Percentiles rank a stretch among this genome's conserved stretches.
phyloP scores from a whole-genome alignment of 2,888 invertebrate genomes.

The Lomographa bimaculata region DNA sequence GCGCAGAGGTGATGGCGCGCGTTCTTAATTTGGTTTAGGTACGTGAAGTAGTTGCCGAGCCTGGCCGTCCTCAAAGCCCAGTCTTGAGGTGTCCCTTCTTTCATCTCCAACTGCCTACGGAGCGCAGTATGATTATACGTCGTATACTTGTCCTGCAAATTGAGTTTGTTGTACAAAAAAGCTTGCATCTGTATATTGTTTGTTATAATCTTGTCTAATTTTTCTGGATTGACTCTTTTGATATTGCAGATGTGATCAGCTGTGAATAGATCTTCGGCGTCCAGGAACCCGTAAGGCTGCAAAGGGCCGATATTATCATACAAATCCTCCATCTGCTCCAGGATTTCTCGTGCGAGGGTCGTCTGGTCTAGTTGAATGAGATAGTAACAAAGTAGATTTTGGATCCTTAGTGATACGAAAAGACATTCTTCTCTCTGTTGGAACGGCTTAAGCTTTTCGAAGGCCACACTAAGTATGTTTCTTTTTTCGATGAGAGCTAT shows the following conservation, averaged over 20 bases:
- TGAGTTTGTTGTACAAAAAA: conserved; percentile 83
- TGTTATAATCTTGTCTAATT: conserved; percentile 82
- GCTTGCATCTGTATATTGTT: conserved; percentile 86
- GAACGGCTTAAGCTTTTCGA: conserved; percentile 61
- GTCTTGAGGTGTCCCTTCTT: conserved; percentile 81
- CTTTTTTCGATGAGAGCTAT: conserved; percentile 60
- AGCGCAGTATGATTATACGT: conserved; percentile 82
- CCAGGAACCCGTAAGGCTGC: conserved; percentile 58
- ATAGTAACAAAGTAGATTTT: conserved; percentile 83
- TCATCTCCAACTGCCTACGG: conserved; percentile 80
- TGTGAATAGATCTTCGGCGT: conserved; percentile 82
- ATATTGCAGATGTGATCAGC: conserved; percentile 52
- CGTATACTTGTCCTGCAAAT: conserved; percentile 77
- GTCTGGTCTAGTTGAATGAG: conserved; percentile 79
- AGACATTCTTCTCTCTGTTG: conserved; percentile 64
- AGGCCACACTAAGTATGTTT: conserved; percentile 57
- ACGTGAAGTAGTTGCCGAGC: conserved; percentile 79
- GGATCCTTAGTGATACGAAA: conserved; percentile 81
- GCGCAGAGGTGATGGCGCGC: conserved; percentile 87
- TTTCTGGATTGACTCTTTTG: conserved; percentile 66
- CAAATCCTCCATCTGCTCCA: conserved; percentile 75
- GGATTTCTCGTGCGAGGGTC: conserved; percentile 68
- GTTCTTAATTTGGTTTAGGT: conserved; percentile 64
- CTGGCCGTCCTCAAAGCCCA: conserved; percentile 83
- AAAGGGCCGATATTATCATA: conserved; percentile 66